A percentile compares a stretch with the other conserved stretches of the same genome.
Conservation (phyloP, 1,140 invertebrate species). For the Cardiocondyla obscurior region DNA sequence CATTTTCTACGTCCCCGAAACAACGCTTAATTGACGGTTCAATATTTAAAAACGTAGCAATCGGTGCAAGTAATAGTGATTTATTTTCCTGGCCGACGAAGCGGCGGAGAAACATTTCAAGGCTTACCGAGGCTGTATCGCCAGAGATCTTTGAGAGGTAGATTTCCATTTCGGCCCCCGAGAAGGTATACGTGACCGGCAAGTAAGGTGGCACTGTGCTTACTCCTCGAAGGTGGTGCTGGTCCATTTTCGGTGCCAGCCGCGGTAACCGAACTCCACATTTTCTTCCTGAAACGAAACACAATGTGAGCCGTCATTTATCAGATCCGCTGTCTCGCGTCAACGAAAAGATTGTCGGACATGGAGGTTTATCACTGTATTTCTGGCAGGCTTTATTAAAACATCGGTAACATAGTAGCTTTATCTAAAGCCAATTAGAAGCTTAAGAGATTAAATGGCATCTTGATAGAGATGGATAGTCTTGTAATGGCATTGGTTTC, state of each 20-base stretch:
- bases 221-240: constrained; percentile 88
- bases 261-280: constrained; percentile 87
- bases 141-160: constrained; percentile 94
- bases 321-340: background rate
- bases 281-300: constrained; percentile 76
- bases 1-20: constrained; percentile 58
- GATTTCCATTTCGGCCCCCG: constrained; percentile 92
- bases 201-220: constrained; percentile 92
- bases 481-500: constrained; percentile 9
- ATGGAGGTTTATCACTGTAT: background rate
- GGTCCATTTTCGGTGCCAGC: constrained; percentile 84
- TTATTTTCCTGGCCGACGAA: too few species aligned
- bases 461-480: constrained; percentile 48
- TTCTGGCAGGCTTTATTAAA: background rate
- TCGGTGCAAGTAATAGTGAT: too few species aligned
- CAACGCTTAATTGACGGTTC: too few species aligned
- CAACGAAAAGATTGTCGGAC: background rate
- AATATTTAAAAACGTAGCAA: too few species aligned
- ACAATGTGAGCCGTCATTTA: background rate
- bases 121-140: constrained; percentile 90
- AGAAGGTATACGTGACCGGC: constrained; percentile 91
- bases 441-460: constrained; percentile 12
- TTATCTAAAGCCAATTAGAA: constrained; percentile 12
- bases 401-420: background rate
- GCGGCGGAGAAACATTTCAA: background rate